Conservation (phyloP, 2,888 invertebrate species). For the Platycheirus albimanus region DNA sequence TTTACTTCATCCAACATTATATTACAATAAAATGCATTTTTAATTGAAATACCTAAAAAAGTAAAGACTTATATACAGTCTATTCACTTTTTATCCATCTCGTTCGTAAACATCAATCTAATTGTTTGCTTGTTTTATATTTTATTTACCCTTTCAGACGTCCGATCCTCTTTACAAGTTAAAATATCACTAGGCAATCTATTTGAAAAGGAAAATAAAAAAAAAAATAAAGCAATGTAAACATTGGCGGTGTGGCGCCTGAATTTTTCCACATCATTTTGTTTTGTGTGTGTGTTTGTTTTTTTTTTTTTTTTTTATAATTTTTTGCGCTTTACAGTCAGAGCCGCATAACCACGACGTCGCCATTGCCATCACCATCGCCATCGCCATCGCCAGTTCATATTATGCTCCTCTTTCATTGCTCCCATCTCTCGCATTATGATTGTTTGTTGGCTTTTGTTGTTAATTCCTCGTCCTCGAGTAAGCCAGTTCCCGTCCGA, state of each 20-base stretch:
- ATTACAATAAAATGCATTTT: too few species aligned
- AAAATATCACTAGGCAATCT: slow-evolving; percentile 33
- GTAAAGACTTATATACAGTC: too few species aligned
- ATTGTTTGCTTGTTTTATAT: slow-evolving; percentile 17
- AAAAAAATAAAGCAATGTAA: slow-evolving; percentile 50
- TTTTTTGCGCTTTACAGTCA: slow-evolving; percentile 53
- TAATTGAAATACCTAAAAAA: too few species aligned
- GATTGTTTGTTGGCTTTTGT: slow-evolving; percentile 63
- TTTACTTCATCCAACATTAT: too few species aligned
- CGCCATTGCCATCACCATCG: slow-evolving; percentile 63
- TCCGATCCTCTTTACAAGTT: slow-evolving; percentile 29
- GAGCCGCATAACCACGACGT: slow-evolving; percentile 53
- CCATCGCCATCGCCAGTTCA: slow-evolving; percentile 62
- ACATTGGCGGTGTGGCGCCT: slow-evolving; percentile 66
- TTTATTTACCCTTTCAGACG: slow-evolving; percentile 38
- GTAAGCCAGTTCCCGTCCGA: slow-evolving; percentile 31
- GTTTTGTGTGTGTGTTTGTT: slow-evolving; percentile 45
- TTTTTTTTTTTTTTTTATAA: too few species aligned
- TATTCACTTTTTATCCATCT: not conserved
- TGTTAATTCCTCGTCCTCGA: slow-evolving; percentile 23
- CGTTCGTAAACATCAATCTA: slow-evolving; percentile 27
- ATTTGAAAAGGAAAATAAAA: slow-evolving; percentile 27
- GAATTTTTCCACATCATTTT: slow-evolving; percentile 58
- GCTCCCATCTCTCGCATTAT: slow-evolving; percentile 45
- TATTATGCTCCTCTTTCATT: slow-evolving; percentile 45